phyloP scores from a whole-genome alignment of 2,797 vertebrate genomes.

The Amphiprion clarkii region DNA sequence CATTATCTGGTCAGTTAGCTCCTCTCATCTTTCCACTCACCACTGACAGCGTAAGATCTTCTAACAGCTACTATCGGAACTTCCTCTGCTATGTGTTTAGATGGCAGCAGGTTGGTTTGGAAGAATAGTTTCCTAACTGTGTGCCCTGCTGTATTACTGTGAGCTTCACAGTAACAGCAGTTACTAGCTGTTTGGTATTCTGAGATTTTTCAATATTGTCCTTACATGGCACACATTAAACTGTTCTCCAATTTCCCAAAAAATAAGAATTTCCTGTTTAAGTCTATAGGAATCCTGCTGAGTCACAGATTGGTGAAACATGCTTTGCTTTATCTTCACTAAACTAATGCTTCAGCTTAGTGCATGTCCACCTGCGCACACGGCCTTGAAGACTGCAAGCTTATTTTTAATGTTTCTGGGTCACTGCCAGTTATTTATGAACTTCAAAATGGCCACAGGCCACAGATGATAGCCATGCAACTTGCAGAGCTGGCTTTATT shows the following conservation, averaged over 20 bases:
- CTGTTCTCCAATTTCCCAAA: background rate
- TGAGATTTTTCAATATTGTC: background rate
- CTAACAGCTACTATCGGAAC: constrained; percentile 35
- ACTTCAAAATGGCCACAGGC: too few species aligned
- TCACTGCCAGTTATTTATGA: too few species aligned
- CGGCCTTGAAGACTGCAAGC: too few species aligned
- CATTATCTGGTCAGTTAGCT: constrained; percentile 70
- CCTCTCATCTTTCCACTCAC: constrained; percentile 56
- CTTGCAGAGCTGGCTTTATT: too few species aligned
- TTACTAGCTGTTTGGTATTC: background rate
- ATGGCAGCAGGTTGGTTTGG: constrained; percentile 10
- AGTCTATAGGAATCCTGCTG: too few species aligned
- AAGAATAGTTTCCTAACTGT: constrained; percentile 26
- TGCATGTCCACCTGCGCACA: too few species aligned
- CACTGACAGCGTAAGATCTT: constrained; percentile 44
- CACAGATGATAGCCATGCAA: too few species aligned
- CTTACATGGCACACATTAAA: background rate
- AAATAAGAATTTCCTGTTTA: background rate
- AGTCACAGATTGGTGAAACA: too few species aligned
- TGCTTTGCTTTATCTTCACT: too few species aligned
- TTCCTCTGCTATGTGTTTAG: constrained; percentile 11
- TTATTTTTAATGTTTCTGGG: too few species aligned
- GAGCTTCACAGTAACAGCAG: background rate
- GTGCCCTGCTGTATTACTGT: constrained; percentile 5
- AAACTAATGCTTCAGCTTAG: too few species aligned